phyloP scores from a whole-genome alignment of 1,140 invertebrate genomes.

The Macrobrachium nipponense region DNA sequence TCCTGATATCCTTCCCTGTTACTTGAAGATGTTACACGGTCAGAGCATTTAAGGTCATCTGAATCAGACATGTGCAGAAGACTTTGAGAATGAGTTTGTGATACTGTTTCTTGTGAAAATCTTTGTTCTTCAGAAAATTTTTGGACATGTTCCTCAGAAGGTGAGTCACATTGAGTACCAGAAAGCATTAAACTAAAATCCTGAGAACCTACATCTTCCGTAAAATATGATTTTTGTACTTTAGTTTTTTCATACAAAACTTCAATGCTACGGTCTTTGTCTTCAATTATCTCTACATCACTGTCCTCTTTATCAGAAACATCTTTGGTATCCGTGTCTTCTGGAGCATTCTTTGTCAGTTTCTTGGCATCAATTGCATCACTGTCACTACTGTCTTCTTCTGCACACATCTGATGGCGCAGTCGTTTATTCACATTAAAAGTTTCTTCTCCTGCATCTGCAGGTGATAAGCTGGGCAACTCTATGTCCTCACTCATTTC shows the following conservation, averaged over 20 bases:
- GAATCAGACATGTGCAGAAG: constrained; percentile 24
- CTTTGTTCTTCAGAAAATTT: constrained; percentile 11
- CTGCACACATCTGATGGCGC: constrained; percentile 22
- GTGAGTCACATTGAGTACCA: constrained; percentile 22
- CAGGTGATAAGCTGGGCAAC: neutral
- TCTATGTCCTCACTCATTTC: neutral
- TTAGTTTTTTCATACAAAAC: constrained; percentile 45
- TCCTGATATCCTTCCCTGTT: neutral
- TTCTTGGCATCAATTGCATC: neutral
- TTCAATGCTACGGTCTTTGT: constrained; percentile 46
- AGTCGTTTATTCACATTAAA: neutral
- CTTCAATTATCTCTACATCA: constrained; percentile 51
- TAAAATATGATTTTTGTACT: neutral
- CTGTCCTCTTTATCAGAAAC: constrained; percentile 45
- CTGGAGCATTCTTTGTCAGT: constrained; percentile 2
- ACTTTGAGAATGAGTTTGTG: constrained; percentile 11
- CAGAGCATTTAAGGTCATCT: constrained; percentile 5
- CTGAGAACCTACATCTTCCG: constrained; percentile 37
- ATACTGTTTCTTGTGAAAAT: constrained; percentile 15
- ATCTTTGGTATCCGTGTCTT: constrained; percentile 1
- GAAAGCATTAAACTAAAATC: constrained; percentile 43
- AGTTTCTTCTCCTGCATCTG: constrained; percentile 26
- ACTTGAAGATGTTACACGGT: neutral
- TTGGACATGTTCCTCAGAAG: neutral
- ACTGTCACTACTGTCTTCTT: constrained; percentile 24